Evolutionary conservation across 1,140 invertebrate species (phyloP), one percentile per base, ranked within the genome.

Genomic region (Drosophila insularis): DNA sequence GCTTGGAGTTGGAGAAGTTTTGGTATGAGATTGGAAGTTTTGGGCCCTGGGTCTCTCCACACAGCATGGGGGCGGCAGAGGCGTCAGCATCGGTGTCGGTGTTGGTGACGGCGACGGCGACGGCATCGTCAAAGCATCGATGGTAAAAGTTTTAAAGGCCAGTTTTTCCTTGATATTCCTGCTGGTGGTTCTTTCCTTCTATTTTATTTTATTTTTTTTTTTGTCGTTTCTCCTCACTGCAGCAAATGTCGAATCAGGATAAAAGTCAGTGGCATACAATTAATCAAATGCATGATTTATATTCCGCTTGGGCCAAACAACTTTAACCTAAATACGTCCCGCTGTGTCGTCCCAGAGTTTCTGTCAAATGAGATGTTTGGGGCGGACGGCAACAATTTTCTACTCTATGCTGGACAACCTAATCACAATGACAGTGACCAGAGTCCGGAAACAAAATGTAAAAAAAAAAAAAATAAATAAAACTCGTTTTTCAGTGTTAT

Each of bases 261-360:
- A 85, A 78, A 85, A 85, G 81, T 86, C 81, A 78, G 74, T 46
- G 21, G 67, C 63, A 74, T 69, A 80, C 74, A 81, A 85, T 85
- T 85, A 85, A 85, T 85, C 81, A 85, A 85, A 85, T 86, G 72
- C 78, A 85, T 86, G 81, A 85, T 85, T 86, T 86, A 85, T 81
- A 84, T 68, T 63, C 61, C 53, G 60, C 56, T 61, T 60, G 63
- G 67, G 65, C 71, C 71, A 74, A 64, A 58, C 76, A 63, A 68
- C 69, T 64, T 73, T 85, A 85, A 85, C 80, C 81, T 84, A 80
- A 81, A 86, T 78, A 63, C 50, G 61, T 74, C 77, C 71, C 65
- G 77, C 21, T 60, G 73, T 23, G 60, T 50, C 43, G 43, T 37
- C 35, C 31, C 27, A 66, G 65, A 75, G 23, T 63, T 46, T 50